Evolutionary conservation across 2,113 vertebrate genomes (phyloP).

Genomic region (Spheniscus mendiculus): DNA sequence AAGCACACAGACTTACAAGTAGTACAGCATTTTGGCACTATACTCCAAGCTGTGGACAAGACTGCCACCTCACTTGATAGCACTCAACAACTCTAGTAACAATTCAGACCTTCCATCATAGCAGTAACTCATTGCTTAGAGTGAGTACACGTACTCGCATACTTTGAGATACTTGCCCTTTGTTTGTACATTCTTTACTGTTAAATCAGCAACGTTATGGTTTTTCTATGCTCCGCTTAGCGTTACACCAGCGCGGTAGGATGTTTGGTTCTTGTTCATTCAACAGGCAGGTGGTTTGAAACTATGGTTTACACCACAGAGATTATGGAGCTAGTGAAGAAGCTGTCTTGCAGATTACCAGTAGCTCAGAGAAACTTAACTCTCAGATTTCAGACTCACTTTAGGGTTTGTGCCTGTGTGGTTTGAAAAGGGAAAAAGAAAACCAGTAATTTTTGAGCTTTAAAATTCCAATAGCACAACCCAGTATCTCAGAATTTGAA

Average conservation of each 20-base stretch:
- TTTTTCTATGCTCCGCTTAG: neutral
- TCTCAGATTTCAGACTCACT: neutral
- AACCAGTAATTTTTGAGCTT: neutral
- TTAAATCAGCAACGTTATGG: neutral
- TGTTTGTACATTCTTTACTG: neutral
- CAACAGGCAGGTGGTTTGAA: neutral
- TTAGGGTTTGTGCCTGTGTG: accelerated
- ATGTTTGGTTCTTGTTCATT: neutral
- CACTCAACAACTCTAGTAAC: neutral
- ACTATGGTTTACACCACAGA: neutral
- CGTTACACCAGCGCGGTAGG: accelerated
- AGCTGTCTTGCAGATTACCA: neutral
- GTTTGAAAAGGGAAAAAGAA: neutral
- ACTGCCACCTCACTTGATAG: neutral
- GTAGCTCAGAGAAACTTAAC: neutral
- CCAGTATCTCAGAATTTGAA: neutral
- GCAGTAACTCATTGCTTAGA: neutral
- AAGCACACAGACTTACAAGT: neutral
- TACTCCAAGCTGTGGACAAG: neutral
- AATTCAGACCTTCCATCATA: neutral
- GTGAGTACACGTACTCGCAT: accelerated
- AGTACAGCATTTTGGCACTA: neutral
- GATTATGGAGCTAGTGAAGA: neutral
- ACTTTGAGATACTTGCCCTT: neutral
- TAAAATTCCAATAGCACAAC: neutral